Percentiles rank a stretch among this genome's conserved stretches.
Conservation (phyloP, 2,888 invertebrate genomes). For the Cremastinae sp. region DNA sequence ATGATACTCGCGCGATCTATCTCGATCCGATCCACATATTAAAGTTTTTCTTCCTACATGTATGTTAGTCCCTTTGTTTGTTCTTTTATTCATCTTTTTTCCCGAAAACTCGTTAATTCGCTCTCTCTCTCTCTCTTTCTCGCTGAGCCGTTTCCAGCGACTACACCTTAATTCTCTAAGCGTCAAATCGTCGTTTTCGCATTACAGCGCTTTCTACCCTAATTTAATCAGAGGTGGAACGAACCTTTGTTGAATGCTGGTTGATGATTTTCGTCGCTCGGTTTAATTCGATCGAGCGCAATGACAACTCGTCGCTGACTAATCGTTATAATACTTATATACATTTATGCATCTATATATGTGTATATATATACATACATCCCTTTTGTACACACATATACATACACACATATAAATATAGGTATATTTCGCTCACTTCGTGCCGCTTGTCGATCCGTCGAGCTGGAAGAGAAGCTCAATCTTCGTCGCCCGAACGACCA, state of each 20-base stretch:
- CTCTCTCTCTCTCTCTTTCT: neutral
- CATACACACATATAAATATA: constrained; percentile 32
- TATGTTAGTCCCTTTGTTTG: constrained; percentile 19
- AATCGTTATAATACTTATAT: constrained; percentile 67
- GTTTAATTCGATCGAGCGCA: constrained; percentile 55
- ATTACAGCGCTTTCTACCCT: constrained; percentile 31
- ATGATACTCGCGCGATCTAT: constrained; percentile 21
- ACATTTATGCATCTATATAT: constrained; percentile 49
- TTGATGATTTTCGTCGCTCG: constrained; percentile 52
- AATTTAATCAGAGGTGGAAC: constrained; percentile 49
- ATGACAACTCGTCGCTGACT: constrained; percentile 51
- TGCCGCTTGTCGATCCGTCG: constrained; percentile 51
- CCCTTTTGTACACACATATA: constrained; percentile 21
- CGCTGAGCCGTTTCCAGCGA: constrained; percentile 3
- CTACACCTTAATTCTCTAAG: constrained; percentile 39
- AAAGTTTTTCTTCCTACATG: constrained; percentile 22
- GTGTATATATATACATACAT: constrained; percentile 58
- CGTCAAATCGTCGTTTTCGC: constrained; percentile 36
- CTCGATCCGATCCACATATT: constrained; percentile 34
- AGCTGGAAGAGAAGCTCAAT: constrained; percentile 32
- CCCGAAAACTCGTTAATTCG: constrained; percentile 4
- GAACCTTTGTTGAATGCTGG: constrained; percentile 53
- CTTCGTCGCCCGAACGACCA: constrained; percentile 57
- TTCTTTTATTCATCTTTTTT: constrained; percentile 4
- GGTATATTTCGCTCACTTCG: constrained; percentile 39